These are phyloP conservation scores for Helostoma temminkii DNA, from an alignment of 2,797 vertebrate genomes.

Conservation along the genomic window DNA sequence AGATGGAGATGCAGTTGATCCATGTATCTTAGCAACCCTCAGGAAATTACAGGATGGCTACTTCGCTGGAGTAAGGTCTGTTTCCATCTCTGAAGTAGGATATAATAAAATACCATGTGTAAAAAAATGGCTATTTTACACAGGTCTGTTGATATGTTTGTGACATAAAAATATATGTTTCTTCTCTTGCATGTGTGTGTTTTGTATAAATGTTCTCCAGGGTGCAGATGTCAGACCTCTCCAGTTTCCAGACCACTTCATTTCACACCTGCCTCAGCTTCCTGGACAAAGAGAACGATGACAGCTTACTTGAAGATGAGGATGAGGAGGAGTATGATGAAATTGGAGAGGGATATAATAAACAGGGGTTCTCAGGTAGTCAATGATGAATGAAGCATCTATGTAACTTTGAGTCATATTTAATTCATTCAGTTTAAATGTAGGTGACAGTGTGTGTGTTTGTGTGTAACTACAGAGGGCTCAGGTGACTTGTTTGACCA, in stretches of 20 bases:
- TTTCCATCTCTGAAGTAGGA: background rate
- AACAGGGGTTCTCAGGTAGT: constrained; percentile 58
- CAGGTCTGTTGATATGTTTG: background rate
- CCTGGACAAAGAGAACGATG: constrained; percentile 90
- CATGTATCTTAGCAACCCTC: constrained; percentile 92
- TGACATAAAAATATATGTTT: background rate
- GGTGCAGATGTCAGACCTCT: constrained; percentile 92
- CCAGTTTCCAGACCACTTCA: constrained; percentile 94
- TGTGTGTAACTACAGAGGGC: constrained; percentile 48
- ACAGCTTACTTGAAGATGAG: constrained; percentile 87
- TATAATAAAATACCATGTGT: background rate
- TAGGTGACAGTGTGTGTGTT: background rate
- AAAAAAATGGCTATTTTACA: background rate
- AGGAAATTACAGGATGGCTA: constrained; percentile 97
- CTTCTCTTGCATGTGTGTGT: background rate
- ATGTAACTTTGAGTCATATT: background rate
- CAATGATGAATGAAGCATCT: background rate
- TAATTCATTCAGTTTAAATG: background rate
- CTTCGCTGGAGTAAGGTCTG: constrained; percentile 95
- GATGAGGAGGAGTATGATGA: constrained; percentile 59
- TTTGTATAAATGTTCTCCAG: constrained; percentile 73
- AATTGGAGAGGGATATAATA: constrained; percentile 66
- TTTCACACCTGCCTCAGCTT: constrained; percentile 96
- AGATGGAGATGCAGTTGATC: constrained; percentile 91
- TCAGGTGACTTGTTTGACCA: constrained; percentile 90